Evolutionary conservation across 2,113 vertebrate species (phyloP), one percentile per base, ranked within the genome.

Genomic region (Oenanthe melanoleuca): DNA sequence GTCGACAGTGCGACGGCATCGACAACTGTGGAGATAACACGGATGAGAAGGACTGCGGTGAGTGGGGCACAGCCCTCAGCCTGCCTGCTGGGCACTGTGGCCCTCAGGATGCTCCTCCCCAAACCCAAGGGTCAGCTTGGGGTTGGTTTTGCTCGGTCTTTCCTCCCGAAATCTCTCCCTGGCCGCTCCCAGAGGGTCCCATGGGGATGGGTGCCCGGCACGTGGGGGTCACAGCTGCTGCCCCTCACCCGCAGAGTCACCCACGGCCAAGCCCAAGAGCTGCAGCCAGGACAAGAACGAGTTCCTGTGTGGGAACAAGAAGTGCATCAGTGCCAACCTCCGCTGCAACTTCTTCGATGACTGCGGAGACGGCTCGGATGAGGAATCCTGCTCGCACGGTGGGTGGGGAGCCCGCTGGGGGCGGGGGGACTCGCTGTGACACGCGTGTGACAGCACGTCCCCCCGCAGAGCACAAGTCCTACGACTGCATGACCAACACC

Each of bases 291-390:
- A 98, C 90, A 99, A 99, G 97, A 98, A 98, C 4, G 98, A 99
- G 97, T 99, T 99, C 96, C 96, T 98, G 66, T 99, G 99, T 42
- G 89, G 93, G 52, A 99, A 98, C 74, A 97, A 98, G 94, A 98
- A 97, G 92, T 99, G 99, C 97, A 98, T 99, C 77, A 98, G 98
- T 5, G 97, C 98, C 95, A 98, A 96, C 12, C 98, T 99, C 91
- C 98, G 98, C 80, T 99, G 99, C 94, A 99, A 99, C 97, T 98
- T 98, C 97, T 99, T 99, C 2, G 99, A 99, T 1, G 99, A 99
- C 98, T 99, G 99, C 0, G 99, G 99, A 15, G 99, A 99, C 12
- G 99, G 98, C n/a, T 99, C 99, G 0, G 99, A 99, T 0, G 99
- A 99, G 70, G 97, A 98, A 71, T 98, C 96, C 92, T 98, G 98